These are phyloP conservation scores for Ellobius talpinus DNA, from an alignment of 2,113 vertebrate genomes.

Conservation along the genomic window DNA sequence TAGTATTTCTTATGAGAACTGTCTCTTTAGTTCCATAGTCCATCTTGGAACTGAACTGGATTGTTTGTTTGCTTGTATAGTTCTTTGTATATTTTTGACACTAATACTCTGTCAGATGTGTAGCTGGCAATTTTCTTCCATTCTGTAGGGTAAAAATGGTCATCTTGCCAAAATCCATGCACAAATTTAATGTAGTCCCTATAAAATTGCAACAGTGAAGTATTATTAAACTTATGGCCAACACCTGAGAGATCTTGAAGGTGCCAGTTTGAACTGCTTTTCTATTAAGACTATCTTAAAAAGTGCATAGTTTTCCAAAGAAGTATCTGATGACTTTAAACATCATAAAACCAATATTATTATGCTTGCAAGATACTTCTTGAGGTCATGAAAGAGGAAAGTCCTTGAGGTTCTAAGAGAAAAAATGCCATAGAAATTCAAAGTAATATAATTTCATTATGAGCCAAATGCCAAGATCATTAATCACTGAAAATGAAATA, in stretches of 20 bases:
- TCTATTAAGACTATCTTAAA: conserved; percentile 2
- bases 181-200: no score
- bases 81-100: no score
- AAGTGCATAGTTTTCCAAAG: background rate
- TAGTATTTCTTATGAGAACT: no score
- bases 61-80: background rate
- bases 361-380: background rate
- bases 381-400: background rate
- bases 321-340: conserved; percentile 3
- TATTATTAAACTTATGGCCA: background rate
- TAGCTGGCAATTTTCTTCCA: no score
- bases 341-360: conserved; percentile 6
- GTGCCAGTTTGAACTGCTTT: background rate
- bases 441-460: conserved; percentile 51
- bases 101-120: no score
- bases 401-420: background rate
- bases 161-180: no score
- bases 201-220: no score
- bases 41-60: background rate
- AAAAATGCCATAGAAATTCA: background rate
- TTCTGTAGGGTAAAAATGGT: no score
- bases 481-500: conserved; percentile 69
- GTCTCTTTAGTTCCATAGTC: no score
- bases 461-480: background rate
- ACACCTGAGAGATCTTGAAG: background rate